Base-by-base conservation (phyloP, 2,888 invertebrate genomes). In the Nasonia oneida region DNA sequence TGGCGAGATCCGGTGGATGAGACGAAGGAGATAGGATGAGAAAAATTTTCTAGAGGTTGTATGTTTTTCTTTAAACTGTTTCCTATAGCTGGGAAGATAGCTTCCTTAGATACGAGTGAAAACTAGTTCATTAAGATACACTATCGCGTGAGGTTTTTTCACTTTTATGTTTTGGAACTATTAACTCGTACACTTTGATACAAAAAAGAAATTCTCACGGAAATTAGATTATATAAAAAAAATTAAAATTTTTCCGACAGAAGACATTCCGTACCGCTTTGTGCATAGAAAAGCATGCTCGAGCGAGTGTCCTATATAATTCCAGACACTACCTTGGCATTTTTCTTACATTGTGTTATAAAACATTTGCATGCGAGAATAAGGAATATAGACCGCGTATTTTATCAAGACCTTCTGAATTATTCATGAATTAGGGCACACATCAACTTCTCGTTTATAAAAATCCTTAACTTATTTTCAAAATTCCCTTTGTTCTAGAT, bases 361-460 rank as follows among this genome's bases (percentile, higher is more conserved):
- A 47, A 75, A 47, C 12, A 75, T 75, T 50, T 50, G 50, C 75
- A 33, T 53, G 33, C 47, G 29, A 53, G 53, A 75, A 75, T 50
- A 33, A 75, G 29, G 47, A 29, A 42, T 50, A 67, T 67, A n/a
- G n/a, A 67, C 6, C 3, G 67, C 18, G 47, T 42, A 79, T 67
- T 79, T 23, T 70, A 18, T n/a, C 33, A 10, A 79, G 50, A 70
- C 12, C 50, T 37, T 50, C 8, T 79, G 67, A 79, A 70, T 79
- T 23, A 79, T 79, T 67, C 79, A 79, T 33, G 67, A 42, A 79
- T 29, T 70, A 64, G 77, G 29, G 77, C 61, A 42, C 18, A 39
- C 29, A 29, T 10, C 37, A 12, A 14, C n/a, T 29, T 64, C 23
- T 42, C 10, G 12, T 47, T 47, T 47, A 47, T 47, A 47, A 1